These are phyloP conservation scores for Morus bassanus DNA, from an alignment of 2,797 vertebrate genomes.

Conservation along the genomic window DNA sequence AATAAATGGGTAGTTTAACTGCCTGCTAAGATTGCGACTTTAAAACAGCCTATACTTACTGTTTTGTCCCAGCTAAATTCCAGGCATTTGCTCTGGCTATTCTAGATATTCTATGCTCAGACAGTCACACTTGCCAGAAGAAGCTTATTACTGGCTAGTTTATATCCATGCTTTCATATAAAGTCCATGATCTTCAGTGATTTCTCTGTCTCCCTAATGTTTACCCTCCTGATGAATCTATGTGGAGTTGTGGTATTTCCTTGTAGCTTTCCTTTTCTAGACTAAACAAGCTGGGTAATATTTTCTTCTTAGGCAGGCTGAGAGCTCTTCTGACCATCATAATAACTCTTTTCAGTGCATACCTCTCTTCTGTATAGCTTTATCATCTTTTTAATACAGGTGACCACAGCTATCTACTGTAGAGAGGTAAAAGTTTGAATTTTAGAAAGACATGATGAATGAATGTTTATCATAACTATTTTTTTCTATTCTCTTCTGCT, in stretches of 20 bases:
- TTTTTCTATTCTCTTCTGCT: not conserved
- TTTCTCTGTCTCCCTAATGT: not conserved
- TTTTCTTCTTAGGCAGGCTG: not conserved
- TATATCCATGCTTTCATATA: not conserved
- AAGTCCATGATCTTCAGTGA: not conserved
- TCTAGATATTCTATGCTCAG: not conserved
- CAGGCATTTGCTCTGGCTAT: not conserved
- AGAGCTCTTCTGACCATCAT: not conserved
- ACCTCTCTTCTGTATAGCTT: not conserved
- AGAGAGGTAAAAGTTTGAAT: not conserved
- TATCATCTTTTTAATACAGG: not conserved
- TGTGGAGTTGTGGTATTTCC: not conserved
- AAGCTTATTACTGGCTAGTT: not conserved
- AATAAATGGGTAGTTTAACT: not conserved
- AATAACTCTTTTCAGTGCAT: not conserved
- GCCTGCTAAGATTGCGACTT: not conserved
- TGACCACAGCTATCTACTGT: not conserved
- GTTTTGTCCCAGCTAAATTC: not conserved
- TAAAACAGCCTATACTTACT: not conserved
- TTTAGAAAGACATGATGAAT: not conserved
- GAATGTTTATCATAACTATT: fast-evolving
- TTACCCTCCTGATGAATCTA: not conserved
- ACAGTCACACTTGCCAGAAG: not conserved
- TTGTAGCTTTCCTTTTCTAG: not conserved
- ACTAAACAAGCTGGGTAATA: too few relatives aligned